Evolutionary conservation across 2,888 invertebrate genomes (phyloP), one percentile per base, ranked within the genome.

Genomic region (Meloe dianella): DNA sequence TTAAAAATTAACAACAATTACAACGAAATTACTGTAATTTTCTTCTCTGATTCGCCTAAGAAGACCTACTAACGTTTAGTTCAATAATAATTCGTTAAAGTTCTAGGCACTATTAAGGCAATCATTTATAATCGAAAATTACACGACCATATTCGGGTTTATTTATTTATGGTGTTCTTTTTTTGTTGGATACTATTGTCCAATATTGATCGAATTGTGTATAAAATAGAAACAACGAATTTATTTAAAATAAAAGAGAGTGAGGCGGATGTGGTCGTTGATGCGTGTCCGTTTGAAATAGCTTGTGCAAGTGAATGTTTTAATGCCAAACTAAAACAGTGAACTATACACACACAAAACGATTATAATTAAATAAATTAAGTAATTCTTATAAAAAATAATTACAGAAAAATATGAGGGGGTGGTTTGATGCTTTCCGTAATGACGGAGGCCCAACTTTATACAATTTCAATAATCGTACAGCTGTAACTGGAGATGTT

Each of bases 371-470:
- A 54, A 24, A 14, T 22, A 1, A 54, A 22, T 2, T 24, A 41
- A 41, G 5, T 41, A 7, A 7, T 35, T 17, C 5, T 0, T n/a
- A n/a, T n/a, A n/a, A n/a, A n/a, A n/a, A 22, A 24, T 24, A 12
- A 9, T 54, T 24, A 24, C 6, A 54, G 54, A 24, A 41, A n/a
- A n/a, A n/a, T n/a, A 95, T 94, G 94, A 93, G 90, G 90, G 96
- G 96, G 86, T 96, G 96, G 96, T 97, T 97, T 86, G 96, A 96
- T 85, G 96, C 96, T 74, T 98, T 97, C 88, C 93, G 98, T 83
- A 92, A 92, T 86, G 94, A 96, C 88, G 97, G 97, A 83, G 97
- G 96, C 77, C 98, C 98, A 75, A 97, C 97, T 78, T 90, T 97
- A 74, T 98, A 98, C 87, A 93, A 92, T 81, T 95, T 95, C 86